Conservation (phyloP, 92 coral and sea anemone species). For the Epizoanthus illoricatus region DNA sequence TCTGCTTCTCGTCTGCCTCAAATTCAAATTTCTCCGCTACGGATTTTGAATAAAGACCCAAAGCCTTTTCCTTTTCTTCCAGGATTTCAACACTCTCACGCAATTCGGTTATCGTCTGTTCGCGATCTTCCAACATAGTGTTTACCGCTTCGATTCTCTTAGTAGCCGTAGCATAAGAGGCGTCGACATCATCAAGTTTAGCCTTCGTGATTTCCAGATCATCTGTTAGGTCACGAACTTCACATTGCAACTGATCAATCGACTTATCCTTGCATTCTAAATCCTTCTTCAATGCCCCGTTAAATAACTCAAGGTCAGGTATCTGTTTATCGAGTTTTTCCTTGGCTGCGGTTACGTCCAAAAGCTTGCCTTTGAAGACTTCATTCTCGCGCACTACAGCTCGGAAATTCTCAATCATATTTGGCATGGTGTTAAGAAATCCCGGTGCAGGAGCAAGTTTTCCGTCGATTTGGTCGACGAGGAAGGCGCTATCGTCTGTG, state of each 20-base stretch:
- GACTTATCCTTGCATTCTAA: conserved; percentile 54
- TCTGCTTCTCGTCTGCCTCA: conserved; percentile 60
- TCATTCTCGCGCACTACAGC: conserved; percentile 82
- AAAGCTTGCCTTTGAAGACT: conserved; percentile 52
- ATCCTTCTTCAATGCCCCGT: conserved; percentile 64
- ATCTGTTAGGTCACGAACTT: conserved; percentile 52
- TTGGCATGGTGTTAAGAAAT: conserved; percentile 80
- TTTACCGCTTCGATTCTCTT: conserved; percentile 59
- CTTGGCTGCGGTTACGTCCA: conserved; percentile 47
- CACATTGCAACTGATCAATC: conserved; percentile 44
- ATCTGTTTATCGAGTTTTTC: conserved; percentile 67
- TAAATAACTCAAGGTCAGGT: conserved; percentile 56
- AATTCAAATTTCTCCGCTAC: conserved; percentile 72
- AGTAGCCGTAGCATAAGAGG: conserved; percentile 46
- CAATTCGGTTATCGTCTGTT: conserved; percentile 60
- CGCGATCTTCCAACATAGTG: conserved; percentile 57
- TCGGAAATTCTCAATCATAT: conserved; percentile 81
- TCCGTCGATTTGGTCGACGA: conserved; percentile 52
- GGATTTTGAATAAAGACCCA: conserved; percentile 76
- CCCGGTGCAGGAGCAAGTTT: conserved; percentile 52
- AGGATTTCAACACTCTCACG: conserved; percentile 68
- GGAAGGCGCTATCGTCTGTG: conserved; percentile 31
- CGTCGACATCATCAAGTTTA: conserved; percentile 49
- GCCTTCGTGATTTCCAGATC: conserved; percentile 48
- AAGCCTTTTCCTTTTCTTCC: conserved; percentile 77